phyloP scores from a whole-genome alignment of 2,113 vertebrate species.

The Camelus dromedarius region DNA sequence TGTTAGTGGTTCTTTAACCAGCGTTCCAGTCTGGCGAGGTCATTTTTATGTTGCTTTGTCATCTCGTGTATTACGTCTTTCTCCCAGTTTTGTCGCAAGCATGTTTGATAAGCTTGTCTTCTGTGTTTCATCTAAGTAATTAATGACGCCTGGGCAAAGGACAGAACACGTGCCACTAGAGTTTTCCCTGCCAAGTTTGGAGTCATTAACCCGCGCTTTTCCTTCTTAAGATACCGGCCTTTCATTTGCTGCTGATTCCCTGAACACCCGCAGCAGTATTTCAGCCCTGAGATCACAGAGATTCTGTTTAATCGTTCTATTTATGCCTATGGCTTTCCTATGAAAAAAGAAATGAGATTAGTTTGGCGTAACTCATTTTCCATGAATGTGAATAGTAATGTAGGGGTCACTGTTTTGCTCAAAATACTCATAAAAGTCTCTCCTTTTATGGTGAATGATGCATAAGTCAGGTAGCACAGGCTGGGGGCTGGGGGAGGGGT shows the following conservation, averaged over 20 bases:
- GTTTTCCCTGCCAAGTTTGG: background rate
- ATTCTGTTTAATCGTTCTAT: constrained; percentile 31
- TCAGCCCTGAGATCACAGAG: background rate
- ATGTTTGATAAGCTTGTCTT: constrained; percentile 53
- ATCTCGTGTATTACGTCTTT: background rate
- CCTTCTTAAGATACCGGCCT: background rate
- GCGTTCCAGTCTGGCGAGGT: constrained; percentile 32
- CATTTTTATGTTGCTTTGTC: constrained; percentile 47
- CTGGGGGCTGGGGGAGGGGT: background rate
- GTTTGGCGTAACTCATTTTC: constrained; percentile 37
- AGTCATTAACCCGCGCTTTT: background rate
- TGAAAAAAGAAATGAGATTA: constrained; percentile 22
- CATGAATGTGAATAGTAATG: constrained; percentile 2
- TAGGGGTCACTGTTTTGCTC: background rate
- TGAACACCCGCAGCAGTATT: background rate
- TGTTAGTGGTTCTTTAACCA: background rate
- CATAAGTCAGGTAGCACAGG: background rate
- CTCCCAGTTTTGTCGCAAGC: constrained; percentile 43
- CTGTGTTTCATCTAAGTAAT: constrained; percentile 1
- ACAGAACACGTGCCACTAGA: background rate
- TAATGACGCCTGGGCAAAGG: constrained; percentile 54
- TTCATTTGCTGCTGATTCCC: background rate
- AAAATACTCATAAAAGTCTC: background rate
- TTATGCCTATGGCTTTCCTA: background rate
- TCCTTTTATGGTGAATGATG: background rate